phyloP scores from a whole-genome alignment of 2,888 invertebrate genomes.

The Criorhina ranunculi region DNA sequence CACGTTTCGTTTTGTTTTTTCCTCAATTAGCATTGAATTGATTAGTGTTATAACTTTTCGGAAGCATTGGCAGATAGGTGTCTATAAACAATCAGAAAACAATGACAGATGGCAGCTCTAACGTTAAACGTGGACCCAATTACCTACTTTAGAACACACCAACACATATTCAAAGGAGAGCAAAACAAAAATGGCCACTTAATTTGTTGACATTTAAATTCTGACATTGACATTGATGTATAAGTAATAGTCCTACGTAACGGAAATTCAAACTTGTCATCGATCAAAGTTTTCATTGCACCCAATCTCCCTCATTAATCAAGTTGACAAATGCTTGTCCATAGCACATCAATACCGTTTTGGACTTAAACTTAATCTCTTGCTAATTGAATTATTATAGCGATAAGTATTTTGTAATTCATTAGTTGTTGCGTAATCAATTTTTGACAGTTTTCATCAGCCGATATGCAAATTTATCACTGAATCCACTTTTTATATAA shows the following conservation, averaged over 20 bases:
- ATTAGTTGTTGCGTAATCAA: slow-evolving; percentile 20
- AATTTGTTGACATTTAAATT: slow-evolving; percentile 37
- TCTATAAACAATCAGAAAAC: background rate
- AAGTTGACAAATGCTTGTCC: slow-evolving; percentile 7
- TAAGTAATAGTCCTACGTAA: background rate
- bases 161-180: background rate
- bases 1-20: background rate
- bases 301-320: slow-evolving; percentile 15
- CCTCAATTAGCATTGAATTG: slow-evolving; percentile 12
- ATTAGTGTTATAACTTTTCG: background rate
- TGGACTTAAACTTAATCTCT: background rate
- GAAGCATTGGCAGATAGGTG: background rate
- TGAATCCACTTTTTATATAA: background rate
- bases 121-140: background rate
- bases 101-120: slow-evolving; percentile 5
- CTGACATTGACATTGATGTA: slow-evolving; percentile 49
- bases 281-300: slow-evolving; percentile 14
- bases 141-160: slow-evolving; percentile 8
- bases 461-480: slow-evolving; percentile 2
- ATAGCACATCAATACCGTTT: background rate
- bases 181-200: no score
- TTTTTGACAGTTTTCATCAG: slow-evolving; percentile 8
- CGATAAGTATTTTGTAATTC: slow-evolving; percentile 16
- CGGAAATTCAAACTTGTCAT: background rate
- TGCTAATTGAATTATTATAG: slow-evolving; percentile 11